A percentile compares a stretch with the other conserved stretches of the same genome.
phyloP scores from a whole-genome alignment of 2,888 invertebrate species.

The Melinopterus prodromus region DNA sequence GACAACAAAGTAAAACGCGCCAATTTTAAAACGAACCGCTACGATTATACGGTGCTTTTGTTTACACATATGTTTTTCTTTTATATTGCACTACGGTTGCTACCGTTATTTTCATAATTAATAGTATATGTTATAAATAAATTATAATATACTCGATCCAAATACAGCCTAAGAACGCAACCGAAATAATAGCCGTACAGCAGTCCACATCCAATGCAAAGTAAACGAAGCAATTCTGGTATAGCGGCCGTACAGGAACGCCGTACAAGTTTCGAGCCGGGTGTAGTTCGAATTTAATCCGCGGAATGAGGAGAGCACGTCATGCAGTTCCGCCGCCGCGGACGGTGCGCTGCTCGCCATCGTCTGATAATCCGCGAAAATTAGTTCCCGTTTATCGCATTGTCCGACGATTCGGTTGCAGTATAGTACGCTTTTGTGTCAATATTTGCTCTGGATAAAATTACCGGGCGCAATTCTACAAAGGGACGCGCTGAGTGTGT shows the following conservation, averaged over 20 bases:
- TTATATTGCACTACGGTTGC: too few relatives aligned
- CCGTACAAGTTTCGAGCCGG: neutral
- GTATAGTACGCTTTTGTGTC: neutral
- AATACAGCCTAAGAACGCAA: too few relatives aligned
- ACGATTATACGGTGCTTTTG: too few relatives aligned
- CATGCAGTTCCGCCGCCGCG: neutral
- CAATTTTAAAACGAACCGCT: too few relatives aligned
- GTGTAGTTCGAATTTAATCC: neutral
- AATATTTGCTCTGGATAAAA: neutral
- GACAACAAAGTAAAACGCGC: too few relatives aligned
- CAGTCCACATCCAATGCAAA: neutral
- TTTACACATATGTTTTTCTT: too few relatives aligned
- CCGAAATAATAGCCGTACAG: neutral
- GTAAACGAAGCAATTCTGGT: neutral
- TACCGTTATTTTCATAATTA: too few relatives aligned
- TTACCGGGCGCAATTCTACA: neutral
- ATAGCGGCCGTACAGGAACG: neutral
- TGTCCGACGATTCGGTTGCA: constrained; percentile 4
- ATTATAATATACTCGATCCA: too few relatives aligned
- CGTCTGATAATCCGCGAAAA: neutral
- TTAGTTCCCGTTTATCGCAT: constrained; percentile 4
- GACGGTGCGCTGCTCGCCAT: neutral
- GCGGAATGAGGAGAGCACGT: neutral
- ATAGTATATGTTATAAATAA: too few relatives aligned
- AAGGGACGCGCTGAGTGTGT: neutral